Conservation (phyloP, 2,797 vertebrate species). For the Salarias fasciatus region DNA sequence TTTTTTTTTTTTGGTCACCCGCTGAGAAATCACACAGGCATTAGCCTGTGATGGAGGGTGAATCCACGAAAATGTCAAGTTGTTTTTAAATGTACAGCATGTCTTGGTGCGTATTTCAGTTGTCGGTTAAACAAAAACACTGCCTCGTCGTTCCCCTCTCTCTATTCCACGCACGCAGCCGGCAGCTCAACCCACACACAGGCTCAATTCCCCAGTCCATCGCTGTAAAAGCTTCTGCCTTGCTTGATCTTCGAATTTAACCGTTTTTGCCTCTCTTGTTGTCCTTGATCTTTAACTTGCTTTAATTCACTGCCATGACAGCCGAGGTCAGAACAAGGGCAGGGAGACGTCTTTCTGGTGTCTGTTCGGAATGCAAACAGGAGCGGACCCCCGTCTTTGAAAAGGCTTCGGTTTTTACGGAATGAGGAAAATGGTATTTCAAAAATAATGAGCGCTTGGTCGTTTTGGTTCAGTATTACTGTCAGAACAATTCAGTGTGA, state of each 20-base stretch:
- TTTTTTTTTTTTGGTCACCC: slow-evolving; percentile 30
- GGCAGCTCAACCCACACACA: slow-evolving; percentile 43
- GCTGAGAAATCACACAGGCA: slow-evolving; percentile 18
- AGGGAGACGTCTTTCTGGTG: slow-evolving; percentile 28
- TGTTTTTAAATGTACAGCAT: slow-evolving; percentile 21
- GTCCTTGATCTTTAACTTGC: slow-evolving; percentile 61
- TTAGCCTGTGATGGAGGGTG: not conserved
- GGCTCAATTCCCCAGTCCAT: slow-evolving; percentile 45
- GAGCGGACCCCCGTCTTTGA: slow-evolving; percentile 19
- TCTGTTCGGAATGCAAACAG: slow-evolving; percentile 20
- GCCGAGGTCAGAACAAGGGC: slow-evolving; percentile 46
- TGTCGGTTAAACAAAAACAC: slow-evolving; percentile 8
- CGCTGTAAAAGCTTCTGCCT: slow-evolving; percentile 53
- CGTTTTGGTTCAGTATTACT: slow-evolving; percentile 10
- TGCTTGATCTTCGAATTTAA: slow-evolving; percentile 62
- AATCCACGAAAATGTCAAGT: slow-evolving; percentile 14
- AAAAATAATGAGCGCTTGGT: slow-evolving; percentile 29
- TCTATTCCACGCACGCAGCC: slow-evolving; percentile 35
- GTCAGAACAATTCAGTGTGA: slow-evolving; percentile 14
- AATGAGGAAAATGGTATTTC: slow-evolving; percentile 16
- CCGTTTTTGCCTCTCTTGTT: slow-evolving; percentile 46
- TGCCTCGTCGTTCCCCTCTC: slow-evolving; percentile 22
- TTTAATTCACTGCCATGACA: slow-evolving; percentile 59
- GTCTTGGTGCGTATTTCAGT: slow-evolving; percentile 15
- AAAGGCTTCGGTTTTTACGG: not conserved